A percentile compares a stretch with the other conserved stretches of the same genome.
These are phyloP conservation scores for Drosophila baimaii DNA, from an alignment of 1,140 invertebrate genomes.

Conservation along the genomic window DNA sequence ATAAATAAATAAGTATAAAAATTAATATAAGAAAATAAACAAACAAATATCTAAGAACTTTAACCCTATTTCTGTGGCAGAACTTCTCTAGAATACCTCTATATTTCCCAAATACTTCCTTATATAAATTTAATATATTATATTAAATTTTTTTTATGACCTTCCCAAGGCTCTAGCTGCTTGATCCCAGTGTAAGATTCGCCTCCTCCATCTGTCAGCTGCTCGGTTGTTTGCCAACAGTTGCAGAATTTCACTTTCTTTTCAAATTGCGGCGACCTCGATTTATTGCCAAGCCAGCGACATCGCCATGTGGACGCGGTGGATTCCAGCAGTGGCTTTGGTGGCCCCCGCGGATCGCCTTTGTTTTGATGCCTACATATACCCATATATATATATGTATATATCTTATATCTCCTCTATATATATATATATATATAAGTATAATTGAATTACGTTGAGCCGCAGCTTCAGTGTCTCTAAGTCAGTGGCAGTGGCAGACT, in stretches of 20 bases:
- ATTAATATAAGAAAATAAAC: too few relatives aligned
- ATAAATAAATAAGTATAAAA: too few relatives aligned
- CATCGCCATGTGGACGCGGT: conserved; percentile 47
- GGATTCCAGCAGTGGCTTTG: conserved; percentile 33
- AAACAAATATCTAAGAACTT: too few relatives aligned
- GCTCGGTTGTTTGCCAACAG: conserved; percentile 58
- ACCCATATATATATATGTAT: too few relatives aligned
- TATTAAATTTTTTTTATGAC: background rate
- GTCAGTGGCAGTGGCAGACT: background rate
- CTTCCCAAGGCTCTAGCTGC: background rate
- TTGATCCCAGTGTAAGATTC: conserved; percentile 18
- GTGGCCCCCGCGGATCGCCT: conserved; percentile 60
- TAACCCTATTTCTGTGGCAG: too few relatives aligned
- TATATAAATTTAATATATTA: background rate
- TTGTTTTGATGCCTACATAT: conserved; percentile 56
- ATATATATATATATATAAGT: background rate
- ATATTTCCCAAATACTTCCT: background rate
- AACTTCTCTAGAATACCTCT: too few relatives aligned
- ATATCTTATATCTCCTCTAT: background rate
- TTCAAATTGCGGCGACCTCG: conserved; percentile 77
- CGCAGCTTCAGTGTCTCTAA: conserved; percentile 14
- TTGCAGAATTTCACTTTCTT: conserved; percentile 82
- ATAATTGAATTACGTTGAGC: conserved; percentile 76
- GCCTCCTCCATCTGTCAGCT: conserved; percentile 63
- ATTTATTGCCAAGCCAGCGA: conserved; percentile 65